These are phyloP conservation scores for Aphyosemion australe DNA, from an alignment of 2,113 vertebrate genomes.

Conservation along the genomic window DNA sequence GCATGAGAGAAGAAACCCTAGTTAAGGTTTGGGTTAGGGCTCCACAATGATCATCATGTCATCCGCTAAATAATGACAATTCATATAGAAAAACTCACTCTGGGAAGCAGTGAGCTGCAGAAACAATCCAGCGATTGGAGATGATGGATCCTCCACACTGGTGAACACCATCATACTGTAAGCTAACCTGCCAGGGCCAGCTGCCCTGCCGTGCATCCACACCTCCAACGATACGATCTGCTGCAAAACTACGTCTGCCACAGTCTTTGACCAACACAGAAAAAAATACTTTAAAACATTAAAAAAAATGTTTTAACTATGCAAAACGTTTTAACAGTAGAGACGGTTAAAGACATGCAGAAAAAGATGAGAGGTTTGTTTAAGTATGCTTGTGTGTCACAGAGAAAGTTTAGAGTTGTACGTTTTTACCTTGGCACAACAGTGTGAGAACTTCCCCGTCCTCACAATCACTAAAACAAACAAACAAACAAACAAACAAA, in stretches of 20 bases:
- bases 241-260: constrained; percentile 84
- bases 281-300: no score
- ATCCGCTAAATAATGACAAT: not conserved
- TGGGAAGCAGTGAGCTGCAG: constrained; percentile 90
- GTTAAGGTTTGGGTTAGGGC: not conserved
- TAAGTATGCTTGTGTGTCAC: constrained; percentile 38
- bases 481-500: no score
- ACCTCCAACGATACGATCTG: constrained; percentile 88
- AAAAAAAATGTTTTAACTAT: no score
- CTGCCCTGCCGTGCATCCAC: constrained; percentile 84
- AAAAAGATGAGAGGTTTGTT: constrained; percentile 6
- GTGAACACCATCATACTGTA: constrained; percentile 86
- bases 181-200: constrained; percentile 92
- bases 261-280: constrained; percentile 71
- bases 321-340: no score
- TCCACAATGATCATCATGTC: not conserved
- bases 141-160: constrained; percentile 90
- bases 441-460: constrained; percentile 78
- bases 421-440: constrained; percentile 78
- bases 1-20: not conserved
- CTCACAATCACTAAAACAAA: constrained; percentile 79
- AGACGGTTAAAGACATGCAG: not conserved
- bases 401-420: constrained; percentile 12
- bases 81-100: constrained; percentile 74
- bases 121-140: constrained; percentile 88